phyloP scores from a whole-genome alignment of 2,888 invertebrate genomes.

The Syrista parreyssii region DNA sequence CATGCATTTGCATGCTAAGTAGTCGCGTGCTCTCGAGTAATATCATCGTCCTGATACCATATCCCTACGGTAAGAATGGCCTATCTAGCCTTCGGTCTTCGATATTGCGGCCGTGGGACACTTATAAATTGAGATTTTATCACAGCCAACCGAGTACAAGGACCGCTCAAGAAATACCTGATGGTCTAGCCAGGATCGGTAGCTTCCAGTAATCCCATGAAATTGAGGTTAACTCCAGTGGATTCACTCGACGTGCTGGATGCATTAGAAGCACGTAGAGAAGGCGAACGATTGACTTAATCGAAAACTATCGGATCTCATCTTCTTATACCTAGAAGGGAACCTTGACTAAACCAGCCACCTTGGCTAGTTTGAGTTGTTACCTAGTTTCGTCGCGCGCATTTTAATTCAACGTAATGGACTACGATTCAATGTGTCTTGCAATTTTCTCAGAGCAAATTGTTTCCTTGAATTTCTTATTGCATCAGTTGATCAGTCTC shows the following conservation, averaged over 20 bases:
- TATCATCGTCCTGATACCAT: slow-evolving; percentile 63
- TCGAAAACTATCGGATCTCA: background rate
- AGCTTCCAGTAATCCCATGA: background rate
- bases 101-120: slow-evolving; percentile 64
- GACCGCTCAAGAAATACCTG: background rate
- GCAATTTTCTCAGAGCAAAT: slow-evolving; percentile 41
- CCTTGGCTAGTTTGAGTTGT: background rate
- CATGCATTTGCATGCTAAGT: slow-evolving; percentile 67
- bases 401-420: slow-evolving; percentile 34
- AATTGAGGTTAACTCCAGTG: background rate
- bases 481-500: background rate
- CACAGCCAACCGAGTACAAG: slow-evolving; percentile 19
- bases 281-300: background rate
- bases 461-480: background rate
- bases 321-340: background rate
- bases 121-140: slow-evolving; percentile 67
- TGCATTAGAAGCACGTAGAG: background rate
- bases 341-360: background rate
- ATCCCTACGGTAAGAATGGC: slow-evolving; percentile 56
- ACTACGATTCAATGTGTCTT: slow-evolving; percentile 8
- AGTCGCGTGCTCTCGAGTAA: slow-evolving; percentile 65
- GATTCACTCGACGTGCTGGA: background rate
- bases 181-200: background rate
- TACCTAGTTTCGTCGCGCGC: slow-evolving; percentile 33
- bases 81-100: slow-evolving; percentile 64